Conservation (phyloP, 2,797 vertebrate species). For the Pangasius djambal region DNA sequence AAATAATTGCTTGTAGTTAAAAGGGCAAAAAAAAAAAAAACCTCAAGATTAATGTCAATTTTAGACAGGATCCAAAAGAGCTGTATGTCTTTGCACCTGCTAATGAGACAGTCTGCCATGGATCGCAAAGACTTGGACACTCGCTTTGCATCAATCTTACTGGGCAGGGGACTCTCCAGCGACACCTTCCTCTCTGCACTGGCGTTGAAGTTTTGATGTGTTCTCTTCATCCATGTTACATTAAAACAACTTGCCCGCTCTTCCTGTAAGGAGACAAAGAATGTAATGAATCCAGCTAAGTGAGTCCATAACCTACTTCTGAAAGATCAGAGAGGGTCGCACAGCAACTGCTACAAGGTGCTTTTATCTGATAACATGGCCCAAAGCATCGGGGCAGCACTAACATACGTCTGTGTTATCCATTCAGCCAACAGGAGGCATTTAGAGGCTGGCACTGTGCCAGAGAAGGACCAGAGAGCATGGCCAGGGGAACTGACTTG, state of each 20-base stretch:
- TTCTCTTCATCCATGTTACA: background rate
- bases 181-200: slow-evolving; percentile 19
- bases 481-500: slow-evolving; percentile 14
- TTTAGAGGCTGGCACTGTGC: slow-evolving; percentile 26
- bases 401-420: slow-evolving; percentile 27
- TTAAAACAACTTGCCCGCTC: slow-evolving; percentile 11
- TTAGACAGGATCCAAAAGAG: background rate
- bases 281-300: slow-evolving; percentile 29
- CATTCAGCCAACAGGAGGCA: slow-evolving; percentile 18
- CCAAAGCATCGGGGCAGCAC: slow-evolving; percentile 40
- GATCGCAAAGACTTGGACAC: background rate
- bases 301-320: slow-evolving; percentile 31
- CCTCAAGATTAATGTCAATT: background rate
- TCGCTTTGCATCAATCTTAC: slow-evolving; percentile 27
- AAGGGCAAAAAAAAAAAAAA: background rate
- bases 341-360: slow-evolving; percentile 25
- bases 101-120: background rate
- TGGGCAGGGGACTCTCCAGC: background rate
- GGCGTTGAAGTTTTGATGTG: background rate
- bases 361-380: slow-evolving; percentile 45
- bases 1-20: background rate
- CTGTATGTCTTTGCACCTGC: slow-evolving; percentile 8
- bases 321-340: slow-evolving; percentile 12
- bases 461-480: slow-evolving; percentile 14
- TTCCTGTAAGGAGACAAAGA: background rate